Conservation (phyloP, 1,140 invertebrate species). For the Leguminivora glycinivorella region DNA sequence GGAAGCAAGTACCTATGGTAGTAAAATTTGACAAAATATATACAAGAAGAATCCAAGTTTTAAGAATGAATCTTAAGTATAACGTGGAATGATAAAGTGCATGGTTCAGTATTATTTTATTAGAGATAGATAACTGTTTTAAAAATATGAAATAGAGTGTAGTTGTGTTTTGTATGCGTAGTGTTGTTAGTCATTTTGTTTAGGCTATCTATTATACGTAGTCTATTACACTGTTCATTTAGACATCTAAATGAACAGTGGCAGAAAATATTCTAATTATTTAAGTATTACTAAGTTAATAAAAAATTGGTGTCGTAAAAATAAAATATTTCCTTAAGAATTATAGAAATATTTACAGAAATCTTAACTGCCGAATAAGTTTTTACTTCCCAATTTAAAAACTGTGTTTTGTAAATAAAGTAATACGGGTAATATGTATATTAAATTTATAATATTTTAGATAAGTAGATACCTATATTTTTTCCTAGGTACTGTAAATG, state of each 20-base stretch:
- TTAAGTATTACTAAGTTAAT: too few relatives aligned
- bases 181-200: neutral
- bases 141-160: constrained; percentile 8
- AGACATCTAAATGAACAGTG: too few relatives aligned
- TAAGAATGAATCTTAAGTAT: too few relatives aligned
- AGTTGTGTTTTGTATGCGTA: constrained; percentile 14
- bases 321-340: too few relatives aligned
- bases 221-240: too few relatives aligned
- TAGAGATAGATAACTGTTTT: constrained; percentile 38
- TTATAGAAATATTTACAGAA: neutral
- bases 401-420: constrained; percentile 31
- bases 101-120: constrained; percentile 57
- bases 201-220: neutral
- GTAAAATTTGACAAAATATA: too few relatives aligned
- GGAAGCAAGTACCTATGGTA: too few relatives aligned
- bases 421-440: constrained; percentile 56
- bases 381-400: neutral
- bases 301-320: too few relatives aligned
- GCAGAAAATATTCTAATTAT: too few relatives aligned
- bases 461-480: too few relatives aligned
- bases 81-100: constrained; percentile 32
- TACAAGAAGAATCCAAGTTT: too few relatives aligned
- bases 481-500: too few relatives aligned
- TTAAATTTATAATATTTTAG: neutral
- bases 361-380: neutral